Evolutionary conservation across 2,113 vertebrate genomes (phyloP), one percentile per base, ranked within the genome.

Genomic region (Corythornis madagascariensis): DNA sequence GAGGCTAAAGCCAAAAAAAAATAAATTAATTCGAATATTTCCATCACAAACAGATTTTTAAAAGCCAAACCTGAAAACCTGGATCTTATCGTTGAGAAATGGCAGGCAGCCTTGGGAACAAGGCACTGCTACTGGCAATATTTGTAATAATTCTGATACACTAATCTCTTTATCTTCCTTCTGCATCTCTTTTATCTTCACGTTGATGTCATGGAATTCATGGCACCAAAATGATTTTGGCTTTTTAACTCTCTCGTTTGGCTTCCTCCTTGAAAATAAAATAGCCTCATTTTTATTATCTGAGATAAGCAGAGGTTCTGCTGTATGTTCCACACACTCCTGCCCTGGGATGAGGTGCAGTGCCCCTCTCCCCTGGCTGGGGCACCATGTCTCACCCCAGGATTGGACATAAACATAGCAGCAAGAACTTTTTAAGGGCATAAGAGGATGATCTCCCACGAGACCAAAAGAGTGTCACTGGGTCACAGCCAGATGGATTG

Each of bases 31-130:
- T 64, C 6, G 4, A 73, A 90, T 86, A 65, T 72, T 93, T 89
- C 61, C 70, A 92, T 63, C 77, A 78, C 77, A 82, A 90, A 64
- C 0, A 83, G 21, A 10, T 38, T 38, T 38, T 38, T 38, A 48
- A 55, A 71, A 75, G 28, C 13, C 80, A 77, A 92, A 74, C 77
- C 65, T 88, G 48, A 64, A 93, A 94, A 81, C 83, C 87, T 92
- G 94, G 95, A 93, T 96, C 57, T 82, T 86, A 84, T 84, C 21
- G 0, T 1, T 64, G 80, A 91, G 92, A 88, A 95, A 94, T 84
- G 94, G 89, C 94, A 93, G 64, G 57, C 64, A 89, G 93, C 94
- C 86, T 94, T 45, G 70, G 92, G 89, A 93, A 89, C 86, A 92
- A 92, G 91, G 91, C 94, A 72, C 57, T 53, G 91, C 95, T 86